phyloP scores from a whole-genome alignment of 2,797 vertebrate species.

The Pantherophis alleghaniensis region DNA sequence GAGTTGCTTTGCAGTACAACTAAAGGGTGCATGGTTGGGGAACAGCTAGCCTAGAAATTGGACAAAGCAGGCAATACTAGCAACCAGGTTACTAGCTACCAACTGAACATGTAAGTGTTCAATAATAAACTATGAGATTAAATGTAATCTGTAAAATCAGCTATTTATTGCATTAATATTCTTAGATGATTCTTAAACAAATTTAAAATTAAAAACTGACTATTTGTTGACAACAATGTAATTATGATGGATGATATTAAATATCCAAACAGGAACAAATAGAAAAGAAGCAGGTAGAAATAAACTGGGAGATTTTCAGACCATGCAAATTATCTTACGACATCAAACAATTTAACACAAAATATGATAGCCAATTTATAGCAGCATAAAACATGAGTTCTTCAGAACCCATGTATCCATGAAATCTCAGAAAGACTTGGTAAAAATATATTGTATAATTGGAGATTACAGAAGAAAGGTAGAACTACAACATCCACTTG shows the following conservation, averaged over 20 bases:
- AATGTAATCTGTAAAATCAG: neutral
- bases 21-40: neutral
- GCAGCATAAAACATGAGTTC: neutral
- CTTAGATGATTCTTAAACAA: neutral
- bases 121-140: neutral
- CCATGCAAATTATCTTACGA: neutral
- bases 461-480: neutral
- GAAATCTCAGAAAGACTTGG: neutral
- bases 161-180: neutral
- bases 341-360: neutral
- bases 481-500: neutral
- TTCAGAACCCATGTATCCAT: neutral
- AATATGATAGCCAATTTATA: slow-evolving; percentile 20
- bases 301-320: neutral
- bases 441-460: slow-evolving; percentile 5
- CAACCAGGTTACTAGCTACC: neutral
- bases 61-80: neutral
- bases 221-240: neutral
- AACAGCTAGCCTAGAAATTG: neutral
- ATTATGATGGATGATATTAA: neutral
- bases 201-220: neutral
- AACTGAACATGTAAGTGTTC: neutral
- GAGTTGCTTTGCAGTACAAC: neutral
- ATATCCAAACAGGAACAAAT: neutral
- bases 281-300: neutral